Evolutionary conservation across 2,797 vertebrate genomes (phyloP), one percentile per base, ranked within the genome.

Genomic region (Synaphobranchus kaupii): DNA sequence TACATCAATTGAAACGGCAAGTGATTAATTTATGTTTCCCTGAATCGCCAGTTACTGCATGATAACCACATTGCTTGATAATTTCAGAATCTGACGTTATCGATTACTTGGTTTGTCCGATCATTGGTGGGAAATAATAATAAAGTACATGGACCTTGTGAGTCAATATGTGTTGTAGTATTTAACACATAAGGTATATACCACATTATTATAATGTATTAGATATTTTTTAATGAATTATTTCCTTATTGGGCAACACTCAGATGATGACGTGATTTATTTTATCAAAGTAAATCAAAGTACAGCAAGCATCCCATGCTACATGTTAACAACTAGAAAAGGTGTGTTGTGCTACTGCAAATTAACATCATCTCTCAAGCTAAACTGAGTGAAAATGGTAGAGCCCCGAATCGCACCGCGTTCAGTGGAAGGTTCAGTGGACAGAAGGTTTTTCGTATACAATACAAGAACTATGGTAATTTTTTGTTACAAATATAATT

Each of bases 101-200:
- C 15, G 10, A 22, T 25, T 6, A 82, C 48, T 52, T 52, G 44
- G 25, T 82, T 82, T 82, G 80, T 82, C 22, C 80, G 6, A 82
- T 82, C 39, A 52, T 47, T 78, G 39, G 31, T 2, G 4, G 4
- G 17, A 20, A 20, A 39, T 6, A 17, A 52, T n/a, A 82, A 82
- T 82, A 50, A 82, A 78, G 73, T 39, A 82, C 47, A 28, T 52
- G 25, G 48, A 82, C n/a, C 6, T 82, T 82, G 22, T 82, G 34
- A 44, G 76, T 47, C 31, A 6, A 52, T 52, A 81, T 81, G 48
- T 52, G 47, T 73, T 50, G 22, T 52, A 52, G 80, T 82, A 47
- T 52, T 82, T 82, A 52, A 22, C 12, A 39, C 10, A 78, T 47
- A 13, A 2, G 31, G n/a, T 28, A 34, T 31, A 68, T n/a, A 78